phyloP scores from a whole-genome alignment of 2,888 invertebrate genomes.

The Thymelicus lineola region DNA sequence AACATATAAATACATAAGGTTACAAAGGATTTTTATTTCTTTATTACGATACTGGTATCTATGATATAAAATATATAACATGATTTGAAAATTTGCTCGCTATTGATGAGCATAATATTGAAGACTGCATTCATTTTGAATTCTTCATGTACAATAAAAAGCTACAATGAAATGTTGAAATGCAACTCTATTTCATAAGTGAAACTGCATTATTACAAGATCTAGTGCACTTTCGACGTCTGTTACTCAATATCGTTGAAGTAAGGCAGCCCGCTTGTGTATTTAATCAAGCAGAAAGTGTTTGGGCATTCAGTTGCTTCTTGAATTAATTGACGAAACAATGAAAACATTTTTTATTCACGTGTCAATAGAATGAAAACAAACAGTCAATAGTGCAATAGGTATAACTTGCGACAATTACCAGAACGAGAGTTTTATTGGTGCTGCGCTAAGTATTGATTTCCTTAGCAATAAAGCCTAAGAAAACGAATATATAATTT shows the following conservation, averaged over 20 bases:
- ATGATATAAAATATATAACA: no score
- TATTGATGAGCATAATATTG: neutral
- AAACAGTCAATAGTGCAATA: no score
- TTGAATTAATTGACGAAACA: neutral
- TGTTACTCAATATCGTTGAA: constrained; percentile 23
- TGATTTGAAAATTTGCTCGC: no score
- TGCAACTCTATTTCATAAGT: constrained; percentile 21
- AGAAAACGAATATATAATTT: no score
- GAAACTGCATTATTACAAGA: constrained; percentile 29
- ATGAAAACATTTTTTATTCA: neutral
- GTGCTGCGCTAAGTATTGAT: no score
- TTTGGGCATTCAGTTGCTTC: constrained; percentile 5
- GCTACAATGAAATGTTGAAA: constrained; percentile 10
- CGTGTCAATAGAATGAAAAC: no score
- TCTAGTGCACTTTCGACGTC: constrained; percentile 30
- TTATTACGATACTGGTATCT: no score
- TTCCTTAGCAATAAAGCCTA: no score
- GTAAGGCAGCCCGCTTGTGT: constrained; percentile 15
- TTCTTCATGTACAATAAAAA: neutral
- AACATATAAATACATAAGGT: no score
- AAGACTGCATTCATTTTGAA: neutral
- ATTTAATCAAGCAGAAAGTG: constrained; percentile 32
- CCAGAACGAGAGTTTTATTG: no score
- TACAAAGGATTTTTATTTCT: no score
- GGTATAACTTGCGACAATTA: no score